phyloP scores from a whole-genome alignment of 2,113 vertebrate genomes.

The Chaetura pelagica region DNA sequence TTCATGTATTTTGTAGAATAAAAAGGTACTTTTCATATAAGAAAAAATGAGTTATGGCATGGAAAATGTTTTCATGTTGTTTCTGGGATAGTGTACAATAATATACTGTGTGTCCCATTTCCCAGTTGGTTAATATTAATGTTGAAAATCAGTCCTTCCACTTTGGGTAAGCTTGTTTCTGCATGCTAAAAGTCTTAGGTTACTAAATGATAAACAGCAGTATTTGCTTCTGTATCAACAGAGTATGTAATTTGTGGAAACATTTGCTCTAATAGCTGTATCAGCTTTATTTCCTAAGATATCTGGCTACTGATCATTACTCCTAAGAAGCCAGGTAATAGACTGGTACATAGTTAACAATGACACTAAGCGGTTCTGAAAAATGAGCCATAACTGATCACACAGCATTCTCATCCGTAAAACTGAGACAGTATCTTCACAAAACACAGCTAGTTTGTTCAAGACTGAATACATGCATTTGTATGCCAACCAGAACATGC shows the following conservation, averaged over 20 bases:
- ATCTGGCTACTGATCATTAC: neutral
- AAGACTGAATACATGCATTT: neutral
- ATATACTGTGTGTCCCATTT: neutral
- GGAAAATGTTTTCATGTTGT: neutral
- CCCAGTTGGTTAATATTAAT: neutral
- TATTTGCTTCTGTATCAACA: neutral
- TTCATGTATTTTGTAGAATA: neutral
- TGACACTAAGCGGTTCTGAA: neutral
- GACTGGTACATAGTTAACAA: neutral
- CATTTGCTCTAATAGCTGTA: neutral
- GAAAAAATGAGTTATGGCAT: neutral
- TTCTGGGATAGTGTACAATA: conserved; percentile 4
- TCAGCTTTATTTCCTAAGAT: neutral
- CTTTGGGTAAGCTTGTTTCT: neutral
- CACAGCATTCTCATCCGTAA: neutral
- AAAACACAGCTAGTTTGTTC: neutral
- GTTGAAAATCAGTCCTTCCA: neutral
- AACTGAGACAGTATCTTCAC: neutral
- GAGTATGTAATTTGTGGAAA: neutral
- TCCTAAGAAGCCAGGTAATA: neutral
- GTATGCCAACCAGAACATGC: neutral
- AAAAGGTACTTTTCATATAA: neutral
- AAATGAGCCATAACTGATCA: neutral
- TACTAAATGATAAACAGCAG: neutral
- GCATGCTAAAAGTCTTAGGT: neutral